Percentiles rank a stretch among this genome's conserved stretches.
Conservation (phyloP, 2,888 invertebrate species). For the Suillia variegata region DNA sequence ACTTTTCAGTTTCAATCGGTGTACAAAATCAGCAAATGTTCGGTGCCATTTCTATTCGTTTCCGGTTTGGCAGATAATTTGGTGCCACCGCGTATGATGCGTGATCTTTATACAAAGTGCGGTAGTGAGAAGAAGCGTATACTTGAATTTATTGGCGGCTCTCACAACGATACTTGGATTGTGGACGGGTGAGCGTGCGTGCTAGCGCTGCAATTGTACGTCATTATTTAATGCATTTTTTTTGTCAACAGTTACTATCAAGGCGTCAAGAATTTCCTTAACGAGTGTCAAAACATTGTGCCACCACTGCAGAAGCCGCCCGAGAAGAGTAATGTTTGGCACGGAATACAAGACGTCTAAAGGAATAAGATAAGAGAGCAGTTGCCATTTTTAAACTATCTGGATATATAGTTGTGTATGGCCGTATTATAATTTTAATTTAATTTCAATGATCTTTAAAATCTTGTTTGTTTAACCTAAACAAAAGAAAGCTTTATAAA, state of each 20-base stretch:
- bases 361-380: not conserved
- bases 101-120: slow-evolving; percentile 76
- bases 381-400: no score
- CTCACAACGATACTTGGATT: slow-evolving; percentile 95
- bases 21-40: slow-evolving; percentile 74
- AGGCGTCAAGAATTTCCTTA: slow-evolving; percentile 53
- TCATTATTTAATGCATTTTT: no score
- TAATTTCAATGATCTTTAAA: no score
- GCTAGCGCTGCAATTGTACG: slow-evolving; percentile 1
- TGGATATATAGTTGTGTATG: no score
- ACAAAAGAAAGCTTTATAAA: no score
- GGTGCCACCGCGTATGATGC: slow-evolving; percentile 91
- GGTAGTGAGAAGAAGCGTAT: slow-evolving; percentile 78
- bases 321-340: slow-evolving; percentile 59
- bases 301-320: slow-evolving; percentile 58
- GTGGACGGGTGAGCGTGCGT: slow-evolving; percentile 72
- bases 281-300: slow-evolving; percentile 49
- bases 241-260: slow-evolving; percentile 60
- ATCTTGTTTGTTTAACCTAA: no score
- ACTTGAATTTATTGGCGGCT: slow-evolving; percentile 78
- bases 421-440: no score
- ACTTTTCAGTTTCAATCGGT: slow-evolving; percentile 76
- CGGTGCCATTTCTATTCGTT: slow-evolving; percentile 82
- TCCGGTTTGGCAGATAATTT: slow-evolving; percentile 86
- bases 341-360: slow-evolving; percentile 54